Base-by-base conservation (phyloP, 2,888 invertebrate species). In the Plagodis dolabraria region DNA sequence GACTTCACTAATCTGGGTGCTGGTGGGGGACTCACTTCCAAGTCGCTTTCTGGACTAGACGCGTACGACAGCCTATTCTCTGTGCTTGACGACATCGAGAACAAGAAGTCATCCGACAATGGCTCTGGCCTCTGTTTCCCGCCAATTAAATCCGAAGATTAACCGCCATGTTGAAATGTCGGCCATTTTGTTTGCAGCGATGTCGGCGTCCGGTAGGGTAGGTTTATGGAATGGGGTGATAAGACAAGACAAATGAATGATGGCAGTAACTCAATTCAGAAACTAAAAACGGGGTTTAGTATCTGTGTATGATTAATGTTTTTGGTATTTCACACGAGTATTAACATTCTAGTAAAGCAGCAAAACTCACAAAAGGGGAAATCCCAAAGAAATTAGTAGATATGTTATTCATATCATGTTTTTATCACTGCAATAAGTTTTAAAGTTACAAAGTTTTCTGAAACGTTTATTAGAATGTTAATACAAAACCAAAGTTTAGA, bases 81-180 rank as follows among this genome's bases (percentile, higher is more conserved):
- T 36, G 91, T 93, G 71, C 89, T 90, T 82, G 97, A 97, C 75
- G 97, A 97, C 98, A 99, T 98, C 84, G 99, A 99, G 95, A 99
- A 99, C 85, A 99, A 96, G 95, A 99, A 98, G 95, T 99, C 99
- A 93, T 99, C 99, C 80, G 98, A 98, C 87, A 99, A 94, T 87
- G 98, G 97, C 93, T 99, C 98, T 87, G 98, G 98, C 86, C 98
- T 98, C 98, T 98, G 94, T 77, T 72, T 58, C 50, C 72, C 71
- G 72, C 59, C 60, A 43, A 11, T 43, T 43, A 4, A 11, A 56
- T 67, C 69, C 22, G 22, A 22, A 22, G 22, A 22, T 22, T 1
- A 22, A 22, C 22, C 66, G 74, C 73, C 75, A 73, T 77, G 77
- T 77, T 74, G 68, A 72, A 77, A 79, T 44, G 57, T 65, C 89